phyloP scores from a whole-genome alignment of 2,888 invertebrate genomes.

The Papilio demoleus region DNA sequence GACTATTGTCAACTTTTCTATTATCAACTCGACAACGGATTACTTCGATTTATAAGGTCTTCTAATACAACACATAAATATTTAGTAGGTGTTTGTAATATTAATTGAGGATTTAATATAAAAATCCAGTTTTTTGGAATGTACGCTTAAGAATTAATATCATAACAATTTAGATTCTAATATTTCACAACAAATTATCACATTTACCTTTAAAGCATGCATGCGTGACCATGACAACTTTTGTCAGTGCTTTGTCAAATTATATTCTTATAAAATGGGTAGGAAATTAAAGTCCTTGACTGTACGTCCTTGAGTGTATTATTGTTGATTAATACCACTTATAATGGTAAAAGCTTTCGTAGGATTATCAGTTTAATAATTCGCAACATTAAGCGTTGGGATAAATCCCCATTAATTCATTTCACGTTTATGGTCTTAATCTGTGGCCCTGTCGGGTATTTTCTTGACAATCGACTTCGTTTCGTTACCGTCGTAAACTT shows the following conservation, averaged over 20 bases:
- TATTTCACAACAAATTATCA: no score
- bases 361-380: conserved; percentile 17
- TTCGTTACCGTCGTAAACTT: no score
- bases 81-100: no score
- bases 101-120: no score
- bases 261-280: not conserved
- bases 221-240: not conserved
- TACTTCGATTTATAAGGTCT: not conserved
- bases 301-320: not conserved
- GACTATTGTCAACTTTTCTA: not conserved
- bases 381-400: conserved; percentile 18
- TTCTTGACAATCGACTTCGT: no score
- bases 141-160: no score
- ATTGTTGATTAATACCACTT: not conserved
- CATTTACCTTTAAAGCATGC: no score
- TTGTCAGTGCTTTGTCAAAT: no score
- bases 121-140: no score
- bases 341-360: conserved; percentile 6
- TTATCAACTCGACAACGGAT: not conserved
- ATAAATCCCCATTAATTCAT: conserved; percentile 34
- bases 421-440: conserved; percentile 37
- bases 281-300: not conserved
- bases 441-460: conserved; percentile 34
- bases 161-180: no score
- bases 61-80: no score